phyloP scores from a whole-genome alignment of 2,888 invertebrate species.

The Clitarchus hookeri region DNA sequence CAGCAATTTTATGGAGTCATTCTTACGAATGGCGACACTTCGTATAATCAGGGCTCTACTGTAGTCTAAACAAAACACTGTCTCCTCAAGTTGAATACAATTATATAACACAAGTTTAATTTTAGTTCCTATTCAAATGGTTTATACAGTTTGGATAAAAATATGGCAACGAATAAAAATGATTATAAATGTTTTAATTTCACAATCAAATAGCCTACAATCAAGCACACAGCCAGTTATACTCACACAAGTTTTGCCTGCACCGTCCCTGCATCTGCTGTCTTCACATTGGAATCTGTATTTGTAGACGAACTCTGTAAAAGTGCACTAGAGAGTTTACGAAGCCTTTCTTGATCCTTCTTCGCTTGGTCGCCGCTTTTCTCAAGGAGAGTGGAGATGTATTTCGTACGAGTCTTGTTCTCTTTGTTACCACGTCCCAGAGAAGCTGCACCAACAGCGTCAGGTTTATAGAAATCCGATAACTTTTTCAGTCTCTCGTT shows the following conservation, averaged over 20 bases:
- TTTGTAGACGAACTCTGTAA: not conserved
- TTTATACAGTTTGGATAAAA: too few species aligned
- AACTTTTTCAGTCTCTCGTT: constrained; percentile 63
- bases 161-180: too few species aligned
- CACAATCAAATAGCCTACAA: too few species aligned
- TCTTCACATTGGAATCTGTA: not conserved
- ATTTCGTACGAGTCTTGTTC: not conserved
- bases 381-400: not conserved
- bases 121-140: too few species aligned
- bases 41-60: too few species aligned
- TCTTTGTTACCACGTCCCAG: not conserved
- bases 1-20: too few species aligned
- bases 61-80: too few species aligned
- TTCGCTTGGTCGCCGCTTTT: not conserved
- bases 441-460: not conserved
- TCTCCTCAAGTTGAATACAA: too few species aligned
- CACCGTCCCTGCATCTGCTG: not conserved
- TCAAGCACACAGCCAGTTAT: not conserved
- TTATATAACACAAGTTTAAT: too few species aligned
- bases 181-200: too few species aligned
- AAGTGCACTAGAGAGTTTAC: not conserved
- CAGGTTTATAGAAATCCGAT: constrained; percentile 11
- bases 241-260: not conserved
- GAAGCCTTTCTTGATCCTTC: not conserved
- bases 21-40: too few species aligned